Base-by-base conservation (phyloP, 2,113 vertebrate species). In the Rhizomys pruinosus region DNA sequence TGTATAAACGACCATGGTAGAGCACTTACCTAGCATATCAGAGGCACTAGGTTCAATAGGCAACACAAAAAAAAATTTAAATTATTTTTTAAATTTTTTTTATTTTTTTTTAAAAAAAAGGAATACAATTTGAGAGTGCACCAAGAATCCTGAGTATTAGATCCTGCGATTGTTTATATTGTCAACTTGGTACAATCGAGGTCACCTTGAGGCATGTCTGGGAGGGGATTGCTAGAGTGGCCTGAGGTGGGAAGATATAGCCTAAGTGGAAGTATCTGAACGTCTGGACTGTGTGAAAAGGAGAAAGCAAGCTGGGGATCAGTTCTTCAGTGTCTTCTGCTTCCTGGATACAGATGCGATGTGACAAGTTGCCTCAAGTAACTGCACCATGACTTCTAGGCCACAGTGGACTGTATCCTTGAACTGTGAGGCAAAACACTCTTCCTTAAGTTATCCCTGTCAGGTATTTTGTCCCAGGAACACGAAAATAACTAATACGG, bases 61-160 rank as follows among this genome's bases (percentile, higher is more conserved):
- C 13, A 81, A 23, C 37, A 81, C 25, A 13, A 42, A 81, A 39
- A 81, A 39, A 39, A 29, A 39, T 61, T 20, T n/a, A 15, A 52
- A 52, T 7, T 52, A 52, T 7, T 52, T 11, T 52, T 61, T 25
- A 81, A 81, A 81, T 42, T 42, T 16, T 78, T 32, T 47, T 73
- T 82, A 78, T 73, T 16, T 17, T 93, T 22, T 78, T 27, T 52
- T 12, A 52, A n/a, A 61, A 72, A 94, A 87, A 79, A 91, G 86
- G 34, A 52, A 82, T 32, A 22, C 47, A 82, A 66, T 78, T 71
- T 59, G 39, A 82, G 90, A 87, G 37, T 73, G 12, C 8, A 77
- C 29, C 27, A 27, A 74, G 39, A 74, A 52, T 42, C 44, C 47
- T n/a, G 2, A 89, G 19, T n/a, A 63, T 73, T 22, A 19, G 39